Base-by-base conservation (phyloP, 2,888 invertebrate species). In the Pammene fasciana region DNA sequence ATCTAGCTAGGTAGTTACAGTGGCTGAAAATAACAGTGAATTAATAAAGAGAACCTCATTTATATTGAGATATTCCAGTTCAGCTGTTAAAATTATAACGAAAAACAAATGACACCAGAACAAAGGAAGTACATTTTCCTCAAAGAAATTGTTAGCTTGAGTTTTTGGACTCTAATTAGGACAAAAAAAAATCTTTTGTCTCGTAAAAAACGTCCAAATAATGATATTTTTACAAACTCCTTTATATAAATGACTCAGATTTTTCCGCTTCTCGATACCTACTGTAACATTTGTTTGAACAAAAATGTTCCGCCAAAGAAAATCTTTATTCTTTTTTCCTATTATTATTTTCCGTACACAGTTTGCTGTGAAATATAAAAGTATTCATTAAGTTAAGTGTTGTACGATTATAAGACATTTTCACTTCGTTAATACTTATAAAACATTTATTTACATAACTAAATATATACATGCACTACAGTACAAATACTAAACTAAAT, bases 201-300 rank as follows among this genome's bases (percentile, higher is more conserved):
- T 50, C 10, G 38, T 10, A 41, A 61, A 43, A 50, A 61, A 61
- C 34, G 10, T 38, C 38, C 5, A 50, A 38, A 61, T 61, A 61
- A 50, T 34, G 50, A 61, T 61, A 50, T 50, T 61, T 50, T 41
- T 41, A 61, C 50, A 61, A n/a, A n/a, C n/a, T n/a, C n/a, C n/a
- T n/a, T n/a, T n/a, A n/a, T n/a, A n/a, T n/a, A 36, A 50, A 14
- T 48, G 3, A 16, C 18, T 50, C 13, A 36, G 50, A 61, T 61
- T 41, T 50, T 61, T 45, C 61, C 9, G 61, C 16, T 50, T 34
- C 10, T 54, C 34, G 26, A 50, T 50, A 50, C 52, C 13, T 50
- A n/a, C 13, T 46, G 14, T 46, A 46, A 36, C 36, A n/a, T 41
- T 46, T 0, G 34, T 36, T 61, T 38, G 18, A 36, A 50, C 16